A percentile compares a stretch with the other conserved stretches of the same genome.
These are phyloP conservation scores for Montipora efflorescens DNA, from an alignment of 64 coral and sea anemone genomes.

Conservation along the genomic window DNA sequence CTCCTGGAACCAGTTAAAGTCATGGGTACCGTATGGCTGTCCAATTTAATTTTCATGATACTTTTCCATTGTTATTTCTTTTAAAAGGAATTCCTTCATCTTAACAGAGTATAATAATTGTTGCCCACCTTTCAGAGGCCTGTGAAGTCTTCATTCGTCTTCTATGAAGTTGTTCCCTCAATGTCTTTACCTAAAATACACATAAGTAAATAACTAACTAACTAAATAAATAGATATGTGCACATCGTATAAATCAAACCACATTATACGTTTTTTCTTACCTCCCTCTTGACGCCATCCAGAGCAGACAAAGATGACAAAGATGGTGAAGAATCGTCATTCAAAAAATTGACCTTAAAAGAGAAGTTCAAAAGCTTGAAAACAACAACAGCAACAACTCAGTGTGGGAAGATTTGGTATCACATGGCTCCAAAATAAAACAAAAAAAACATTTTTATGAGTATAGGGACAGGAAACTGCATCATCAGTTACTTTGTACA, in stretches of 20 bases:
- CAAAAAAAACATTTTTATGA: too few species aligned
- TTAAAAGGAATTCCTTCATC: neutral
- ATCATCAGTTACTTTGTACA: too few species aligned
- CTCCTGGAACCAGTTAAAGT: neutral
- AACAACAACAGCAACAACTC: neutral
- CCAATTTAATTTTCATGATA: too few species aligned
- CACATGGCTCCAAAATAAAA: too few species aligned
- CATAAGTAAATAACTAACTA: neutral
- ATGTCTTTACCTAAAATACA: slow-evolving; percentile 71
- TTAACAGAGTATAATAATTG: neutral
- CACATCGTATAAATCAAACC: too few species aligned
- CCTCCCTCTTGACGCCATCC: slow-evolving; percentile 86
- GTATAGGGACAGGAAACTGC: too few species aligned
- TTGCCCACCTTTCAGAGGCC: slow-evolving; percentile 80
- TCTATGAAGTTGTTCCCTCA: slow-evolving; percentile 81
- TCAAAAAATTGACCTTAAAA: slow-evolving; percentile 1
- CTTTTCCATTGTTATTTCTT: neutral
- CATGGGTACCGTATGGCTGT: too few species aligned
- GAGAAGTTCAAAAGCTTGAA: neutral
- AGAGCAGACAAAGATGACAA: slow-evolving; percentile 58
- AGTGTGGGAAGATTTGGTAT: too few species aligned
- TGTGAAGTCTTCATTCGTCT: slow-evolving; percentile 95
- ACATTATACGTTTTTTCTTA: neutral
- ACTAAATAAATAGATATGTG: neutral
- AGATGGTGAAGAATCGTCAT: slow-evolving; percentile 47